These are phyloP conservation scores for Sphenodon punctatus DNA, from an alignment of 2,797 vertebrate species.

Conservation along the genomic window DNA sequence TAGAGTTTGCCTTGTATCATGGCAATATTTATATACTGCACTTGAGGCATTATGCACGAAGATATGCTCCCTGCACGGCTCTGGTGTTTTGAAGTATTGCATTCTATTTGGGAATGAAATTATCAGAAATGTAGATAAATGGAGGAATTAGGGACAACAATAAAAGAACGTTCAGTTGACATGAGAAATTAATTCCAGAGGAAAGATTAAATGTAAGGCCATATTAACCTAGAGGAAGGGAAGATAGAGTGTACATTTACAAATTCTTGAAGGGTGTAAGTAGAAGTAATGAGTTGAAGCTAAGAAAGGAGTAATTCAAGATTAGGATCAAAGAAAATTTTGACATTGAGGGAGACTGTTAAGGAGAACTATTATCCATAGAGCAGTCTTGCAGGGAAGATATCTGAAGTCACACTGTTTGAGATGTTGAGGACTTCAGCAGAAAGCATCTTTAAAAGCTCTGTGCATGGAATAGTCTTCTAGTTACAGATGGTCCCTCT, in stretches of 20 bases:
- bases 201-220: background rate
- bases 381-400: no score
- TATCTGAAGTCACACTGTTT: no score
- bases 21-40: accelerated
- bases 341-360: no score
- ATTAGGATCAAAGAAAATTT: background rate
- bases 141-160: background rate
- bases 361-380: no score
- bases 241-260: background rate
- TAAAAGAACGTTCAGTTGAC: background rate
- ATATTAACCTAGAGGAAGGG: background rate
- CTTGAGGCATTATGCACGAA: accelerated
- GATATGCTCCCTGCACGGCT: background rate
- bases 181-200: background rate
- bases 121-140: background rate
- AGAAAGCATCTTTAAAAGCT: no score
- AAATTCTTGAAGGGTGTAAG: background rate
- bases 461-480: no score
- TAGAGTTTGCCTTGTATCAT: accelerated
- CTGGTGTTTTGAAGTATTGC: no score
- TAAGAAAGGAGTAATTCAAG: background rate
- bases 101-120: accelerated
- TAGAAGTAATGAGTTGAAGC: background rate
- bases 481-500: no score
- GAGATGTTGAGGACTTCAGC: no score